phyloP scores from a whole-genome alignment of 2,797 vertebrate species.

The Notolabrus celidotus region DNA sequence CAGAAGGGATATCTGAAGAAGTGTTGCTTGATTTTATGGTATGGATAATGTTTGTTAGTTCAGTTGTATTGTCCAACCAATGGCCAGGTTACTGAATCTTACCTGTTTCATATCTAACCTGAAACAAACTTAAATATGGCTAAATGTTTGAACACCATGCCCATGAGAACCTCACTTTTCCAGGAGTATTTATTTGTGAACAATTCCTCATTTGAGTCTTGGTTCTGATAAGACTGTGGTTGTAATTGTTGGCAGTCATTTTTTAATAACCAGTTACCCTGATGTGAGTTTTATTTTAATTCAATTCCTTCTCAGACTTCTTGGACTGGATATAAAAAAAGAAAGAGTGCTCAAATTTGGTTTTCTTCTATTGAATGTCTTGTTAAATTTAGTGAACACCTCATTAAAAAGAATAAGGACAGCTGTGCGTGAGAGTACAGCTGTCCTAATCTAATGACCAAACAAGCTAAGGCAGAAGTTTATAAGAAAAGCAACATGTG shows the following conservation, averaged over 20 bases:
- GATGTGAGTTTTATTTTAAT: constrained; percentile 17
- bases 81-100: no score
- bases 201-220: neutral
- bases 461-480: neutral
- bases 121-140: neutral
- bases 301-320: constrained; percentile 22
- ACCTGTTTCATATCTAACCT: neutral
- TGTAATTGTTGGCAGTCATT: constrained; percentile 10
- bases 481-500: neutral
- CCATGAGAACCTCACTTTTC: neutral
- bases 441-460: neutral
- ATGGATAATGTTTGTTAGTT: no score
- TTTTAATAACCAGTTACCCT: constrained; percentile 26
- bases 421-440: neutral
- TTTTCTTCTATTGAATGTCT: constrained; percentile 6
- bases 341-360: neutral
- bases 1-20: no score
- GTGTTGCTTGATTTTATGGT: no score
- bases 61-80: no score
- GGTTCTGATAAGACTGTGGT: constrained; percentile 14
- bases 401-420: neutral
- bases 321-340: neutral
- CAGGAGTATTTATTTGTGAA: neutral
- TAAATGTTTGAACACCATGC: neutral
- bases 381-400: constrained; percentile 9